Base-by-base conservation (phyloP, 2,888 invertebrate species). In the Apamea sordens region DNA sequence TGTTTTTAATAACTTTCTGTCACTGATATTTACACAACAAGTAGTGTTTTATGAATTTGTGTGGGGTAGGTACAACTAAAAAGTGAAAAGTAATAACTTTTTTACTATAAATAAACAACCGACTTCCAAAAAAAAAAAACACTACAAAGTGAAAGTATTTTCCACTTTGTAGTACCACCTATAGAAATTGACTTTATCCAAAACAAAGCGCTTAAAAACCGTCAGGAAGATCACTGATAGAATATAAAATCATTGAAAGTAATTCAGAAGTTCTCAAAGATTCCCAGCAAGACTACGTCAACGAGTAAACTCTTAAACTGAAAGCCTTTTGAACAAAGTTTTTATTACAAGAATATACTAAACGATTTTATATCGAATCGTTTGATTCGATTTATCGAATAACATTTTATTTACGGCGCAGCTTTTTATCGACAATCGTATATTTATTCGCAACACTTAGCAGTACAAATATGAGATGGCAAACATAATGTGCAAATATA, bases 401-500 rank as follows among this genome's bases (percentile, higher is more conserved):
- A 82, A 77, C 36, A 78, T 67, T 77, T 84, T 68, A 74, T 68
- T 59, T 74, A 78, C 56, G 44, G 68, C 74, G 64, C 36, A 61
- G 74, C 64, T 80, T 87, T 86, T 78, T 81, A 85, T 82, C 82
- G 78, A 76, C 68, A 84, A 68, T 73, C 56, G 44, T 80, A 75
- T 85, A 80, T 84, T 84, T 87, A 84, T 82, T 82, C 69, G 84
- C 80, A 76, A 86, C 78, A 81, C 88, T 82, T 81, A 88, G 68
- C 76, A 75, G 79, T 72, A 71, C 79, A 86, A 88, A 89, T 80
- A 88, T 79, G 78, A 80, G 84, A 80, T 47, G 86, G 81, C 80
- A 89, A 88, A 86, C 74, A 73, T 80, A 75, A 72, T 82, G 81
- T 74, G 82, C 84, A 87, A 89, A 89, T 78, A 80, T 63, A 64